Conservation (phyloP, 30 jellyfish, hydroid and myxozoan genomes). For the Pseudorhiza aurosa region DNA sequence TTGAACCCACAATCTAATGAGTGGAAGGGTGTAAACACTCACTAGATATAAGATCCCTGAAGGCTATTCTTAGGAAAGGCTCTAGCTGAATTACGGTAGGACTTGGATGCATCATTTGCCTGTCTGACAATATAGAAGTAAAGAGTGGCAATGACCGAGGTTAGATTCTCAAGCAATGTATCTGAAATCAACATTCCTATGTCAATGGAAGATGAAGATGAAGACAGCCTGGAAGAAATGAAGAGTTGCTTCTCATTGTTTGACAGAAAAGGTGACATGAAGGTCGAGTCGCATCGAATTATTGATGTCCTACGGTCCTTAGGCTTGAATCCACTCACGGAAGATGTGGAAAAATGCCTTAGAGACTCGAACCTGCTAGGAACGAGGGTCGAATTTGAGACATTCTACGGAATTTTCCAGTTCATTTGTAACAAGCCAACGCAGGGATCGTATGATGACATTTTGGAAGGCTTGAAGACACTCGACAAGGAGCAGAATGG, state of each 20-base stretch:
- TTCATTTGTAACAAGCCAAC: slow-evolving; percentile 74
- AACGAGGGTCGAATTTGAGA: slow-evolving; percentile 84
- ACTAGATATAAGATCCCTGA: background rate
- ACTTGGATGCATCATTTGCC: too few relatives aligned
- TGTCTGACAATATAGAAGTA: too few relatives aligned
- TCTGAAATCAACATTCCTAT: slow-evolving; percentile 7
- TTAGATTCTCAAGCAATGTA: slow-evolving; percentile 2
- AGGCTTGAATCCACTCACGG: slow-evolving; percentile 82
- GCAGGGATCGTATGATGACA: slow-evolving; percentile 87
- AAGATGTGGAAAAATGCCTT: slow-evolving; percentile 76
- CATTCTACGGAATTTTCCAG: slow-evolving; percentile 75
- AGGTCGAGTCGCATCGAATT: slow-evolving; percentile 57
- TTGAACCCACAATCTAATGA: slow-evolving; percentile 27
- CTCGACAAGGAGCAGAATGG: slow-evolving; percentile 93
- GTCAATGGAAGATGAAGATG: slow-evolving; percentile 74
- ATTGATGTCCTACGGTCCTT: slow-evolving; percentile 83
- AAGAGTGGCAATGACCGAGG: slow-evolving; percentile 7
- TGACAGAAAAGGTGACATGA: slow-evolving; percentile 86
- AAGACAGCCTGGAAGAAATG: slow-evolving; percentile 84
- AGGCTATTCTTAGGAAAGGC: background rate
- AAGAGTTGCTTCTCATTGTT: slow-evolving; percentile 77
- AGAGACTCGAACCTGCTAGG: slow-evolving; percentile 73
- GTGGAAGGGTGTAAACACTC: slow-evolving; percentile 34
- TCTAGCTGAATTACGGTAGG: too few relatives aligned
- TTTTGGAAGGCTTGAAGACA: slow-evolving; percentile 93